Evolutionary conservation across 2,797 vertebrate genomes (phyloP).

Genomic region (Bradypodion ventrale): DNA sequence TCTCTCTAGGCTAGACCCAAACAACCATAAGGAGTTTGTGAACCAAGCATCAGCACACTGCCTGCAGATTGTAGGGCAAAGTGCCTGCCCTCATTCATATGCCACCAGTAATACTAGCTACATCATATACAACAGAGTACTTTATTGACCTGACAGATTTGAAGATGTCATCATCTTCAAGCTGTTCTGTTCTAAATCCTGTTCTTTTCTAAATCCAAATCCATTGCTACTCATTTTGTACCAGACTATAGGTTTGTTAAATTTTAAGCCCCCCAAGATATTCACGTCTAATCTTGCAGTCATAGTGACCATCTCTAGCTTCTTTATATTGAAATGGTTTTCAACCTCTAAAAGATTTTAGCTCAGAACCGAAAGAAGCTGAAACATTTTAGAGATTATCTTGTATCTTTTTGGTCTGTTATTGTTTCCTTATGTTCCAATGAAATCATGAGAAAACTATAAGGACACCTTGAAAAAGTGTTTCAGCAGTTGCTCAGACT

Average conservation of each 20-base stretch:
- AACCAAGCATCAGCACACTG: no score
- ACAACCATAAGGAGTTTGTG: no score
- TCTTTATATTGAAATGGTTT: not conserved
- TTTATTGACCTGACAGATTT: not conserved
- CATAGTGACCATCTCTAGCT: not conserved
- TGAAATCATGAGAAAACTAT: not conserved
- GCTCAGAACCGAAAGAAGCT: not conserved
- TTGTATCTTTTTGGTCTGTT: not conserved
- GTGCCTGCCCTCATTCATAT: no score
- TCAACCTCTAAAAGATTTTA: not conserved
- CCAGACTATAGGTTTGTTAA: not conserved
- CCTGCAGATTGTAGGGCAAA: no score
- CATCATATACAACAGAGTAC: not conserved
- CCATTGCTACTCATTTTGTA: fast-evolving
- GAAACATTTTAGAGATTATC: not conserved
- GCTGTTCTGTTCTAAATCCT: not conserved
- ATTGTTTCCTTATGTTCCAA: not conserved
- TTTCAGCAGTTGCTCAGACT: not conserved
- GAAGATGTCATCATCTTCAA: not conserved
- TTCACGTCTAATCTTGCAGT: not conserved
- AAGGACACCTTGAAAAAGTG: not conserved
- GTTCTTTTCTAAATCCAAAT: not conserved
- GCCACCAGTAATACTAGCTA: no score
- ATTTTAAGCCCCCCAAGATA: fast-evolving
- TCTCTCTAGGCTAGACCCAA: not conserved